Conservation (phyloP, 1,140 invertebrate genomes). For the Diachasmimorpha longicaudata region DNA sequence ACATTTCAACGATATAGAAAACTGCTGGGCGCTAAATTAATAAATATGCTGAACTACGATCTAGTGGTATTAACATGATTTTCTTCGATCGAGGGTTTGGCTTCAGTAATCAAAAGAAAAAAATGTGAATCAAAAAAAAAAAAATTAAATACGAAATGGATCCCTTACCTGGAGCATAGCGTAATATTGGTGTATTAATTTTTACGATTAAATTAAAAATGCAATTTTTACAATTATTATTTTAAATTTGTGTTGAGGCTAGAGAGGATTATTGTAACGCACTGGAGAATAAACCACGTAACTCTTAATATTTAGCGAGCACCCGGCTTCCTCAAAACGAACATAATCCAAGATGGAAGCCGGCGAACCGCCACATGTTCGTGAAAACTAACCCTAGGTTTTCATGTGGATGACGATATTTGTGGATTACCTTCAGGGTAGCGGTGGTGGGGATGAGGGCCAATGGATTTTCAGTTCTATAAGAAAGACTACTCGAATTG, state of each 20-base stretch:
- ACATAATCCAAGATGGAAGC: conserved; percentile 62
- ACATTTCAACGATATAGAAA: too few relatives aligned
- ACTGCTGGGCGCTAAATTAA: too few relatives aligned
- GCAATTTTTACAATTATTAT: background rate
- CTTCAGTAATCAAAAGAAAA: background rate
- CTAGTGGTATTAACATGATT: too few relatives aligned
- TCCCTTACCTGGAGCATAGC: too few relatives aligned
- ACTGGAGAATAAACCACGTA: conserved; percentile 51
- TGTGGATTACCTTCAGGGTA: background rate
- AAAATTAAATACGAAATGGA: background rate
- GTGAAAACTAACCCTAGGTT: conserved; percentile 28
- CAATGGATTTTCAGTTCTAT: too few relatives aligned
- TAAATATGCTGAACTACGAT: too few relatives aligned
- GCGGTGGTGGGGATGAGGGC: background rate
- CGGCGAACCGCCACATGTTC: conserved; percentile 50
- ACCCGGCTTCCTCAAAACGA: conserved; percentile 58
- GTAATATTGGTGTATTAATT: background rate
- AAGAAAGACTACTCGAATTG: too few relatives aligned
- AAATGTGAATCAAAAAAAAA: background rate
- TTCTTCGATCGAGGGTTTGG: too few relatives aligned
- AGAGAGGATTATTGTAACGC: conserved; percentile 37
- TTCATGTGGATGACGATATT: background rate
- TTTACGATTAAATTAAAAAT: background rate
- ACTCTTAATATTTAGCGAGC: conserved; percentile 54
- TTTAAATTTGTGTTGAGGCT: background rate